Evolutionary conservation across 1,140 invertebrate genomes (phyloP).

Genomic region (Nymphalis io): DNA sequence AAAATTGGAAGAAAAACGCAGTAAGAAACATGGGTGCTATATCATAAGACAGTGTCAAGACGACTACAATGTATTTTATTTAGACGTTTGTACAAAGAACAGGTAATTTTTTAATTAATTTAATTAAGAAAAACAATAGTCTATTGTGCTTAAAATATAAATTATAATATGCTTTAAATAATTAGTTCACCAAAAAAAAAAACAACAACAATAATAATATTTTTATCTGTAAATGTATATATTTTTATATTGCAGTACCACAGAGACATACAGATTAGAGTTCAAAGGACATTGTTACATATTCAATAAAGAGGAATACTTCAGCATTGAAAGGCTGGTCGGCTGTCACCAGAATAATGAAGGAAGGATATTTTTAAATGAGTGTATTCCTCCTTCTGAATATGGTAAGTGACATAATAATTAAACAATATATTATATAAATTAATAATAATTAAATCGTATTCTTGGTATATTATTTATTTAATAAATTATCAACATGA

Average conservation of each 20-base stretch:
- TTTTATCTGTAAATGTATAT: background rate
- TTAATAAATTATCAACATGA: no score
- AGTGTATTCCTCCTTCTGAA: constrained; percentile 92
- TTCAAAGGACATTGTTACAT: constrained; percentile 69
- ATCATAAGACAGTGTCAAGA: constrained; percentile 90
- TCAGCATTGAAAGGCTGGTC: constrained; percentile 84
- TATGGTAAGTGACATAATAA: constrained; percentile 83
- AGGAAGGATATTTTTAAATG: constrained; percentile 82
- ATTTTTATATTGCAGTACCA: constrained; percentile 76
- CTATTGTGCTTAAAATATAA: no score
- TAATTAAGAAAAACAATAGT: no score
- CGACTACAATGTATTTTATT: constrained; percentile 88
- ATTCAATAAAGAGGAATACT: constrained; percentile 79
- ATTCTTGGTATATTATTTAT: no score
- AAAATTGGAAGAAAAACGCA: constrained; percentile 89
- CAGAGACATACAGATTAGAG: constrained; percentile 87
- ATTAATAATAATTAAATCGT: no score
- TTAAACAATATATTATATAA: background rate
- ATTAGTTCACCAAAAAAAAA: no score
- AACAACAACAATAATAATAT: no score
- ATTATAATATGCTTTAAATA: no score
- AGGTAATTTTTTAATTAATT: constrained; percentile 63
- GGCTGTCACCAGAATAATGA: constrained; percentile 82
- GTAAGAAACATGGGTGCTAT: constrained; percentile 88
- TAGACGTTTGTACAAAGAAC: constrained; percentile 89